Percentiles rank a stretch among this genome's conserved stretches.
Evolutionary conservation across 2,797 vertebrate species (phyloP).

Genomic region (Jordanella pulchra): DNA sequence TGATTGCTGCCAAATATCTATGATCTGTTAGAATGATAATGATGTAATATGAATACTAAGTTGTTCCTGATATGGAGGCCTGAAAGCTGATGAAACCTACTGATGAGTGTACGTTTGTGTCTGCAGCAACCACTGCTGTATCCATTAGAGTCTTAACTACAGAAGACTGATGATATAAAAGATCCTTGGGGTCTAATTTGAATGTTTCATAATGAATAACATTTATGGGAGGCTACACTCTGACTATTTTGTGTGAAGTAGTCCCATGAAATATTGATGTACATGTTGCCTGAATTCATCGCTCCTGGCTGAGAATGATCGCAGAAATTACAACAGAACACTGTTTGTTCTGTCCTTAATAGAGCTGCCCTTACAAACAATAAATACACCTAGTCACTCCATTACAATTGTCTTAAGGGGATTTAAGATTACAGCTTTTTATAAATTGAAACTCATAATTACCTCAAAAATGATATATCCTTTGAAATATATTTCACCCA

Average conservation of each 20-base stretch:
- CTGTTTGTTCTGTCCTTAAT: neutral
- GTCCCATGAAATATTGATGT: conserved; percentile 52
- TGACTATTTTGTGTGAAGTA: conserved; percentile 34
- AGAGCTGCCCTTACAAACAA: too few species aligned
- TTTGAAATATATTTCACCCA: too few species aligned
- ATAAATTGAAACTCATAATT: too few species aligned
- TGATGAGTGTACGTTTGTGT: conserved; percentile 7
- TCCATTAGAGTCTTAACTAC: conserved; percentile 27
- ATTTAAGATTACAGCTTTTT: neutral
- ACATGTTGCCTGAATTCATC: conserved; percentile 43
- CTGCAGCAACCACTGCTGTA: conserved; percentile 12
- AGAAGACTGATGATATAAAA: conserved; percentile 48
- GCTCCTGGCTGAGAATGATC: conserved; percentile 25
- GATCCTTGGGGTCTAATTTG: conserved; percentile 50
- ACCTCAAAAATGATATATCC: too few species aligned
- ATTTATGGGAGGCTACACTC: conserved; percentile 37
- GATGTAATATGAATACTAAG: conserved; percentile 19
- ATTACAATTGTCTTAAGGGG: neutral
- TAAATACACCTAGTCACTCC: neutral
- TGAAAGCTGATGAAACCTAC: conserved; percentile 15
- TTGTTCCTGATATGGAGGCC: conserved; percentile 3
- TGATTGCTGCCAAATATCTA: conserved; percentile 18
- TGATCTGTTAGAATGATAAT: conserved; percentile 16
- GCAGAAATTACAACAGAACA: neutral
- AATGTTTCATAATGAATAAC: conserved; percentile 50